Evolutionary conservation across 1,140 invertebrate genomes (phyloP).

Genomic region (Tetranychus urticae): DNA sequence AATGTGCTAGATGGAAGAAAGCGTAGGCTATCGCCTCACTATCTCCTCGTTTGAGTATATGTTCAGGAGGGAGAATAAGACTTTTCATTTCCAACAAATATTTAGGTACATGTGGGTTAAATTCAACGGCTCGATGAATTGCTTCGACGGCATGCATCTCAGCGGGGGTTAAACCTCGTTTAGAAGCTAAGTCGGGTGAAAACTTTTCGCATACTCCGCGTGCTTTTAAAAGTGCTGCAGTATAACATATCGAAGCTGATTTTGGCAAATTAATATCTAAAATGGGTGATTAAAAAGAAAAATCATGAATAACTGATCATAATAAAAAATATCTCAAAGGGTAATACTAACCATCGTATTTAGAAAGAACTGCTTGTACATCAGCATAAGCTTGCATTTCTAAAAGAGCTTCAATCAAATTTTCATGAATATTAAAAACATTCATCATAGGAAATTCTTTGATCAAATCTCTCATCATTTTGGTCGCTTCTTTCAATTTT

Average conservation of each 20-base stretch:
- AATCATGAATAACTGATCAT: no score
- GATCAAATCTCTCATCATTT: slow-evolving; percentile 41
- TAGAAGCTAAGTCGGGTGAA: slow-evolving; percentile 60
- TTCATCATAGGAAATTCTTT: slow-evolving; percentile 95
- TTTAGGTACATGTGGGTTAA: slow-evolving; percentile 94
- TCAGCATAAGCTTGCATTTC: slow-evolving; percentile 93
- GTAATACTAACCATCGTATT: slow-evolving; percentile 46
- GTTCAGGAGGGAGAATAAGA: slow-evolving; percentile 82
- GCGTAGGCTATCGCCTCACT: slow-evolving; percentile 90
- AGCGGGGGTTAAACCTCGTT: slow-evolving; percentile 57
- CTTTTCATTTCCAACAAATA: slow-evolving; percentile 92
- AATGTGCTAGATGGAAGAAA: slow-evolving; percentile 86
- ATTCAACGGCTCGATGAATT: slow-evolving; percentile 89
- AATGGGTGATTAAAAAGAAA: neutral
- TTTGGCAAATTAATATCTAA: slow-evolving; percentile 78
- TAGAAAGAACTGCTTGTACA: slow-evolving; percentile 79
- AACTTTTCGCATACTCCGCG: slow-evolving; percentile 72
- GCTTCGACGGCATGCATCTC: slow-evolving; percentile 89
- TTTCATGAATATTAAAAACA: slow-evolving; percentile 88
- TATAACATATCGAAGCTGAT: slow-evolving; percentile 92
- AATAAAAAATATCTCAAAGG: neutral
- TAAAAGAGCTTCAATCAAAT: slow-evolving; percentile 78
- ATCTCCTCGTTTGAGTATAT: slow-evolving; percentile 89
- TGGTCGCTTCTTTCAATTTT: slow-evolving; percentile 11
- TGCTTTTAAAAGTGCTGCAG: slow-evolving; percentile 76